Base-by-base conservation (phyloP, 2,797 vertebrate genomes). In the Lagocephalus sceleratus region DNA sequence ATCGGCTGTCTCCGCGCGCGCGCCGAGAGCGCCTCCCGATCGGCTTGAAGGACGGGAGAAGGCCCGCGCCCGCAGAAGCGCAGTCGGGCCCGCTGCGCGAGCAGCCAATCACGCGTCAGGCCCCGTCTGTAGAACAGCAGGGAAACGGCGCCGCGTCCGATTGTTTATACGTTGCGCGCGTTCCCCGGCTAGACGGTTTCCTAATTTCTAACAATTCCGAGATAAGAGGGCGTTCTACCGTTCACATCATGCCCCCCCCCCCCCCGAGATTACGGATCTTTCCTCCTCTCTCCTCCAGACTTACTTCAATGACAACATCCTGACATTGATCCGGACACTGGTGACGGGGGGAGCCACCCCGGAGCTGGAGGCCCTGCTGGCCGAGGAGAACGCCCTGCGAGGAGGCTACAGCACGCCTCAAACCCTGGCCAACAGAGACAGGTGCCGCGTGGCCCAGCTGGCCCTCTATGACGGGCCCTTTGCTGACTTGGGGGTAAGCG, bases 251-350 rank as follows among this genome's bases (percentile, higher is more conserved):
- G 76, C 76, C 17, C 76, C 55, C 71, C 71, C 78, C 56, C 47
- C 23, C n/a, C n/a, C n/a, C 2, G 4, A 35, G 32, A 14, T 35
- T 35, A 35, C 32, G 1, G 32, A 35, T 17, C 17, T 42, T n/a
- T 19, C 11, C 39, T 40, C 40, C 17, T 19, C 74, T 75, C 89
- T 76, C 88, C 81, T 63, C 57, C 91, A 99, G 97, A 99, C 97
- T 41, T 99, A 99, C 90, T 99, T 99, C 92, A 99, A 99, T 61
- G 97, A 99, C 88, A 99, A 99, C 85, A 99, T 98, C 90, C 95
- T 99, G 77, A 99, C 97, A 21, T 89, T 99, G 86, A 99, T 99
- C 81, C 94, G 97, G 87, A 99, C 97, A 17, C 88, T 99, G 91
- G 97, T 99, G 87, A 99, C 97, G 10, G 97, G 97, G 69, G 97